Base-by-base conservation (phyloP, 1,140 invertebrate genomes). In the Hypothenemus hampei region DNA sequence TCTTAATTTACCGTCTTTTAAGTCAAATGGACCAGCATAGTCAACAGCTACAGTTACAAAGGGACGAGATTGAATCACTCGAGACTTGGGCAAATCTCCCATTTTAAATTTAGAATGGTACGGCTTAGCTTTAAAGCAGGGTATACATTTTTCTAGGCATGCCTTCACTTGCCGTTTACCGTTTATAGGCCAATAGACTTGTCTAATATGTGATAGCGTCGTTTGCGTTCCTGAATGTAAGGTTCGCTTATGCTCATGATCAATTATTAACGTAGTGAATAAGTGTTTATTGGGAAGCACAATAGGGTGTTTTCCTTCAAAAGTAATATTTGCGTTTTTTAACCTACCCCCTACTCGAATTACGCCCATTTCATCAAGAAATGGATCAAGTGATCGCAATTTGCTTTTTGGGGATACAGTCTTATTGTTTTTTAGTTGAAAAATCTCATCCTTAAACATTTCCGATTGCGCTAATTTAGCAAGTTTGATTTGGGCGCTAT, bases 41-140 rank as follows among this genome's bases (percentile, higher is more conserved):
- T 60, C 35, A 11, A 61, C 50, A n/a, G 0, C 47, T 61, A 26
- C 47, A 46, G 10, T 60, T 49, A 39, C 20, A 54, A 77, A 76
- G 3, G 69, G 65, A 7, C 60, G 48, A 1, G 58, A 23, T 6
- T 58, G 57, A 0, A 41, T 65, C 0, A 65, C 29, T 20, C 71
- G 22, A 19, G 53, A n/a, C 3, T 13, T 5, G 3, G 71, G 73
- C 19, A 75, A 46, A 26, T 73, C 54, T 1, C 63, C 68, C 71
- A 73, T 51, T 40, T 51, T 72, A 0, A 58, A 48, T 22, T 61
- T 57, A 0, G 62, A 37, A 31, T 37, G 20, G 11, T 15, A 22
- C 45, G 43, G 4, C 43, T 47, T 4, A 15, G 6, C 50, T 40
- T 57, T 33, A 51, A 60, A 55, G 51, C 50, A 64, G 19, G 3